A percentile compares a stretch with the other conserved stretches of the same genome.
Evolutionary conservation across 2,888 invertebrate genomes (phyloP).

Genomic region (Lapara coniferarum): DNA sequence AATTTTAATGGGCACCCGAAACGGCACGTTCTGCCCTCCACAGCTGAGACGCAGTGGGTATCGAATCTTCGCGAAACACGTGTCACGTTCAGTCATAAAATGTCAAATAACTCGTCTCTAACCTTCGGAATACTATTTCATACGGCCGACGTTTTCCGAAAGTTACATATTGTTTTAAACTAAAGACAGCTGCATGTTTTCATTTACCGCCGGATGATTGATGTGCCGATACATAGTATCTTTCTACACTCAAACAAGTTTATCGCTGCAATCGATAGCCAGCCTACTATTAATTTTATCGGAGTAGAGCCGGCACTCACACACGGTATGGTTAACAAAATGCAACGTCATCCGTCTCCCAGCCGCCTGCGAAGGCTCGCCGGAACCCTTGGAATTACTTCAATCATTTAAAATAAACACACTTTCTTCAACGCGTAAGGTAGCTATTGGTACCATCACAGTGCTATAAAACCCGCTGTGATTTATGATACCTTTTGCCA

Average conservation of each 20-base stretch:
- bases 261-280: slow-evolving; percentile 72
- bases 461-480: slow-evolving; percentile 61
- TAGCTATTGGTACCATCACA: slow-evolving; percentile 60
- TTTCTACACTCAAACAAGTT: slow-evolving; percentile 71
- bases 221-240: slow-evolving; percentile 62
- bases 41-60: slow-evolving; percentile 77
- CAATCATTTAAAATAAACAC: slow-evolving; percentile 77
- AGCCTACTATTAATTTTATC: slow-evolving; percentile 73
- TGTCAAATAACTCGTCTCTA: slow-evolving; percentile 43
- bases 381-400: slow-evolving; percentile 66
- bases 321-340: slow-evolving; percentile 57
- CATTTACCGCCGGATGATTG: slow-evolving; percentile 73
- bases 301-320: slow-evolving; percentile 54
- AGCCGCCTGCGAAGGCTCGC: slow-evolving; percentile 55
- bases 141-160: slow-evolving; percentile 14
- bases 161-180: slow-evolving; percentile 59
- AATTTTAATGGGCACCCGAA: slow-evolving; percentile 77
- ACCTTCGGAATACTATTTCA: slow-evolving; percentile 32
- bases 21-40: slow-evolving; percentile 77
- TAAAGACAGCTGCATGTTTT: slow-evolving; percentile 69
- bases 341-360: slow-evolving; percentile 74
- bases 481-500: slow-evolving; percentile 62
- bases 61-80: slow-evolving; percentile 71
- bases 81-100: slow-evolving; percentile 64
- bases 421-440: slow-evolving; percentile 64